A percentile compares a stretch with the other conserved stretches of the same genome.
Evolutionary conservation across 2,888 invertebrate species (phyloP).

Genomic region (Ophion slaviceki): DNA sequence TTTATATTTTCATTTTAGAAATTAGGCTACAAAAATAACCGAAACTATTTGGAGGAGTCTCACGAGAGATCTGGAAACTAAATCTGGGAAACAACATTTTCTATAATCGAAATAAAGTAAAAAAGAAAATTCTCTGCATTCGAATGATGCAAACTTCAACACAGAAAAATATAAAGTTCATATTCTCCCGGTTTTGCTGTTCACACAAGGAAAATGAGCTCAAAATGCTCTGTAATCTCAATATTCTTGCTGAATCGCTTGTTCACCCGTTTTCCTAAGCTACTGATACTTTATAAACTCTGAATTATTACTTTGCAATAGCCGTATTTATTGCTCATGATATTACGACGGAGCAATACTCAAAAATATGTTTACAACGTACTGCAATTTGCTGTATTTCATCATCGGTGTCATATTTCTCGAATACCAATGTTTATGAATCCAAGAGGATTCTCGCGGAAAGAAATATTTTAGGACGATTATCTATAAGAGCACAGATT

Average conservation of each 20-base stretch:
- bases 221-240: background rate
- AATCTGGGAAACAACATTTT: background rate
- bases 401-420: background rate
- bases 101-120: background rate
- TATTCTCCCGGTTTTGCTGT: background rate
- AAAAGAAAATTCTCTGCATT: background rate
- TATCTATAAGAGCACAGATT: background rate
- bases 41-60: background rate
- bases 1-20: background rate
- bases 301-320: conserved; percentile 25
- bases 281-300: conserved; percentile 9
- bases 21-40: background rate
- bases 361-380: background rate
- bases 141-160: background rate
- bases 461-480: background rate
- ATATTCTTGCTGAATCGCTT: background rate
- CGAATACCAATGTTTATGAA: background rate
- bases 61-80: background rate
- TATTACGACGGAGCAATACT: conserved; percentile 11
- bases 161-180: background rate
- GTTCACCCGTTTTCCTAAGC: background rate
- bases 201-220: background rate
- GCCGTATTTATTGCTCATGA: conserved; percentile 4
- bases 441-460: background rate
- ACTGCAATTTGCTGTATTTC: background rate